Base-by-base conservation (phyloP, 2,797 vertebrate species). In the Lepilemur septentrionalis region DNA sequence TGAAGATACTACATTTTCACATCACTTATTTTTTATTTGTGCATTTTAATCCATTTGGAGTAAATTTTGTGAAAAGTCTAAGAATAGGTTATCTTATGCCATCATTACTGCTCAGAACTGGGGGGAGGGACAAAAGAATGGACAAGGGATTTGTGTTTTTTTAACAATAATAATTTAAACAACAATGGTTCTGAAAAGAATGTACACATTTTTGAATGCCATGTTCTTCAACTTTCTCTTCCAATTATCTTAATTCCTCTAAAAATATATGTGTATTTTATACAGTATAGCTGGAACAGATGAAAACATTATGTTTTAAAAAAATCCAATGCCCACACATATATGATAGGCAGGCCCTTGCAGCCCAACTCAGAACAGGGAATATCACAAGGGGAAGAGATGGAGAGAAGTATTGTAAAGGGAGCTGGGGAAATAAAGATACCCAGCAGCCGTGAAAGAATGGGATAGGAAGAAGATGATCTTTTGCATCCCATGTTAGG, bases 391-490 rank as follows among this genome's bases (percentile, higher is more conserved):
- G 52, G 41, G 5, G 2, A 81, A 89, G n/a, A 28, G 9, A 8
- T 11, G 17, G 5, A 13, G 12, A n/a, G 28, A 80, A 78, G 35
- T 23, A 2, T 57, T 55, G 2, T 2, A 80, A 55, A 10, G 2
- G 23, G 92, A 72, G 2, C 0, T 30, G 85, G 6, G 4, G 28
- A 48, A 75, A 59, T 30, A 79, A 23, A 59, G 7, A 17, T 23
- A n/a, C 0, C 5, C 13, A 63, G 9, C 0, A 18, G 4, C 2
- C 41, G 2, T 0, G 4, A 79, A 59, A 35, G 7, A 25, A 75
- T 4, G 6, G 17, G 0, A 30, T 0, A 38, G 32, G 17, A 65
- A 46, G 41, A 72, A 41, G 35, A 13, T 14, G 14, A 7, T 32
- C 20, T 55, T 55, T 55, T 20, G 35, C 2, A 38, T 46, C 79